Base-by-base conservation (phyloP, 2,113 vertebrate species). In the Hiodon alosoides region DNA sequence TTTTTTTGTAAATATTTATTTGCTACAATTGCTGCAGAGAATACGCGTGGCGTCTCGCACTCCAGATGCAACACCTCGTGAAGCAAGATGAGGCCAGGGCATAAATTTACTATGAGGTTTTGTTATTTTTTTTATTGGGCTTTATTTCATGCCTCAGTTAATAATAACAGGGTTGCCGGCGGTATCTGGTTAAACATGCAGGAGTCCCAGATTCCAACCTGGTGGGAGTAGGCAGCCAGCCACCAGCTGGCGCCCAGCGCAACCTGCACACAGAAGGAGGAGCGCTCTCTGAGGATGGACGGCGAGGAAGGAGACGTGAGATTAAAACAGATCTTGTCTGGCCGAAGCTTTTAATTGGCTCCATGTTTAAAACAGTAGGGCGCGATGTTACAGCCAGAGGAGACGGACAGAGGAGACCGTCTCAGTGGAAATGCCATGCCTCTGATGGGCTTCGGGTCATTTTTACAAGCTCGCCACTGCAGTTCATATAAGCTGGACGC, bases 191-290 rank as follows among this genome's bases (percentile, higher is more conserved):
- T 68, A 66, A 73, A 53, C 53, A 76, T 72, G 67, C 69, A 80
- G 60, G 72, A 79, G 78, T 74, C 62, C 78, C 72, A 60, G 59
- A 71, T 61, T 72, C 54, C 65, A 61, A 60, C 70, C 51, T 57
- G 14, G n/a, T 57, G 69, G 74, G 76, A 80, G 70, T 14, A 7
- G 48, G 58, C 57, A 5, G 61, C 31, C 47, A 16, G 13, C 52
- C n/a, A 76, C 78, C 81, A 80, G 78, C 78, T 84, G 83, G 78
- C 80, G 2, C 52, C 52, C 10, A 76, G 55, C 70, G 58, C 72
- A 54, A 57, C 71, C 69, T 53, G 62, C 74, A 17, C 61, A 31
- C 47, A 17, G 66, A 74, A 79, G 80, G 82, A 75, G 71, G 74
- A 64, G 31, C 78, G 47, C 66, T 55, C 59, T 55, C 69, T 71